Evolutionary conservation across 2,113 vertebrate genomes (phyloP).

Genomic region (Quiscalus mexicanus): DNA sequence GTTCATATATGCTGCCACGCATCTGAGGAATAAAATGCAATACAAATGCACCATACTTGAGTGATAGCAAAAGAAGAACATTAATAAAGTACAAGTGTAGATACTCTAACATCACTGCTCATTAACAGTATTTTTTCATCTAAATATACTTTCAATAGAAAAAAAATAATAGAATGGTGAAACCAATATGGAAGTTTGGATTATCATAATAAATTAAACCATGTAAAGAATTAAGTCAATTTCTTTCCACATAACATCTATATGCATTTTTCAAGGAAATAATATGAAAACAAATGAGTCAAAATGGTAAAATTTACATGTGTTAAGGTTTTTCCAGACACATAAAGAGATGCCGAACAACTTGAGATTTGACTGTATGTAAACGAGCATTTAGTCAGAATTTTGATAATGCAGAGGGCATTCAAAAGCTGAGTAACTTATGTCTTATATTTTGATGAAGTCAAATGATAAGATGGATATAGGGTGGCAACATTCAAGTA

Average conservation of each 20-base stretch:
- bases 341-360: background rate
- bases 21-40: background rate
- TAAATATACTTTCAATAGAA: background rate
- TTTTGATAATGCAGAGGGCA: background rate
- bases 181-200: background rate
- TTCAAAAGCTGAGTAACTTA: background rate
- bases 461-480: slow-evolving; percentile 27
- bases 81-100: background rate
- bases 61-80: background rate
- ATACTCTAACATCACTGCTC: background rate
- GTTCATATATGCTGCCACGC: background rate
- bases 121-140: background rate
- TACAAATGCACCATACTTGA: background rate
- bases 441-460: slow-evolving; percentile 21
- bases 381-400: slow-evolving; percentile 21
- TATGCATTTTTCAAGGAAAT: slow-evolving; percentile 28
- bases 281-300: background rate
- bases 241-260: slow-evolving; percentile 1
- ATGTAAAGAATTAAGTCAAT: background rate
- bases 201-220: background rate
- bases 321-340: background rate
- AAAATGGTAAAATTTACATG: background rate
- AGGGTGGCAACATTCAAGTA: background rate
- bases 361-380: slow-evolving; percentile 13
- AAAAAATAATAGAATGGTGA: background rate